Evolutionary conservation across 1,140 invertebrate genomes (phyloP), one percentile per base, ranked within the genome.

Genomic region (Caenorhabditis brenneri): DNA sequence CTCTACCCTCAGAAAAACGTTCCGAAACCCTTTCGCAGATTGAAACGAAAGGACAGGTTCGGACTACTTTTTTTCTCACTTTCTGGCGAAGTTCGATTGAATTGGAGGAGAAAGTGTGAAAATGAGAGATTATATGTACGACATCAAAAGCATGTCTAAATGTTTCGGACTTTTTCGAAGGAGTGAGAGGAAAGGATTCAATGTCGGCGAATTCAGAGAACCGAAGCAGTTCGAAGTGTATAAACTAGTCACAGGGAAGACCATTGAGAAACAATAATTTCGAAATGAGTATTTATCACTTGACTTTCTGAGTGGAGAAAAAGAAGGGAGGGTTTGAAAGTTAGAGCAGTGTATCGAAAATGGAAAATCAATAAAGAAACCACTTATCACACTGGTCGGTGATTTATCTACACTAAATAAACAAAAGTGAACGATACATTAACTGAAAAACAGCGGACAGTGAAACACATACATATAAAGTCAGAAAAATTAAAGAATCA

Each of bases 241-340:
- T 10, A 29, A 55, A 55, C 53, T 10, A 27, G 53, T 55, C 53
- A 55, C 15, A 12, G 22, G 7, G 10, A n/a, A 29, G 53, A 10
- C 29, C 31, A 33, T 15, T 33, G 19, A 65, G 29, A 36, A 65
- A 65, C 0, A 19, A 15, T 27, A 27, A 31, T 60, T 60, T 60
- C 29, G 58, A 60, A 60, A 60, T 65, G 16, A 65, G 58, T 65
- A 36, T 36, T 65, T 65, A 65, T 65, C 58, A 65, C 58, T 65
- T 65, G 29, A 65, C 58, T 33, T 65, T 12, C 36, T 15, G 31
- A 65, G 58, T 65, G 58, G 31, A 24, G 7, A 29, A 29, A 29
- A 29, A 7, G 24, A 58, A 58, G 53, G 36, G 58, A 7, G 58
- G 6, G 53, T 55, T 2, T 29, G 53, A 29, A 27, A 12, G 53